Evolutionary conservation across 2,113 vertebrate species (phyloP).

Genomic region (Lagopus leucura): DNA sequence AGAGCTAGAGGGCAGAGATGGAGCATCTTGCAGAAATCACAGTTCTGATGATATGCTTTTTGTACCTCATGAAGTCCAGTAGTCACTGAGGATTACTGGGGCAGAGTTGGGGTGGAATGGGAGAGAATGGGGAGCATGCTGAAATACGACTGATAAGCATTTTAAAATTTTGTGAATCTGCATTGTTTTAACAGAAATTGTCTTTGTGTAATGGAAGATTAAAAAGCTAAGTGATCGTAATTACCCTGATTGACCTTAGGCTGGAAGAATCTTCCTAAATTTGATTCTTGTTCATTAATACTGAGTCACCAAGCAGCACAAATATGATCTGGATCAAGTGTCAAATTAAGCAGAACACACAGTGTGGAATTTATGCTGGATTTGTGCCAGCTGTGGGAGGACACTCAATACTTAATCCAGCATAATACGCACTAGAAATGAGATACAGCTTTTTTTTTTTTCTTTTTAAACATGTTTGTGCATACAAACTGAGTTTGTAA

Average conservation of each 20-base stretch:
- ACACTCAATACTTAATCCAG: not conserved
- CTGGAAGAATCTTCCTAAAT: slow-evolving; percentile 27
- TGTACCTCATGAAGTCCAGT: not conserved
- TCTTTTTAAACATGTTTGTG: not conserved
- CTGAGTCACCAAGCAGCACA: slow-evolving; percentile 22
- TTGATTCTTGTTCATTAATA: slow-evolving; percentile 47
- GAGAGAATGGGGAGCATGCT: not conserved
- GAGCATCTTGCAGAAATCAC: not conserved
- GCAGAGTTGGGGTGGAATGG: not conserved
- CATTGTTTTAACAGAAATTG: not conserved
- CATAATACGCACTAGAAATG: not conserved
- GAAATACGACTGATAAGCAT: not conserved
- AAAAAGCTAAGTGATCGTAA: not conserved
- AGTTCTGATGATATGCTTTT: not conserved
- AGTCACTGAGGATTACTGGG: not conserved
- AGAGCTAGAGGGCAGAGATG: not conserved
- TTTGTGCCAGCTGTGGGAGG: slow-evolving; percentile 1
- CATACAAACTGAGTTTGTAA: not conserved
- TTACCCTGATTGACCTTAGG: slow-evolving; percentile 30
- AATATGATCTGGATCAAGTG: slow-evolving; percentile 30
- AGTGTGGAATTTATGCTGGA: slow-evolving; percentile 22
- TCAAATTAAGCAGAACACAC: slow-evolving; percentile 42
- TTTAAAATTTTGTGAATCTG: not conserved
- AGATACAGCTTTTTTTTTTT: not conserved
- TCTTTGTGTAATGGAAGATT: not conserved